A percentile compares a stretch with the other conserved stretches of the same genome.
Evolutionary conservation across 2,113 vertebrate species (phyloP).

Genomic region (Platysternon megacephalum): DNA sequence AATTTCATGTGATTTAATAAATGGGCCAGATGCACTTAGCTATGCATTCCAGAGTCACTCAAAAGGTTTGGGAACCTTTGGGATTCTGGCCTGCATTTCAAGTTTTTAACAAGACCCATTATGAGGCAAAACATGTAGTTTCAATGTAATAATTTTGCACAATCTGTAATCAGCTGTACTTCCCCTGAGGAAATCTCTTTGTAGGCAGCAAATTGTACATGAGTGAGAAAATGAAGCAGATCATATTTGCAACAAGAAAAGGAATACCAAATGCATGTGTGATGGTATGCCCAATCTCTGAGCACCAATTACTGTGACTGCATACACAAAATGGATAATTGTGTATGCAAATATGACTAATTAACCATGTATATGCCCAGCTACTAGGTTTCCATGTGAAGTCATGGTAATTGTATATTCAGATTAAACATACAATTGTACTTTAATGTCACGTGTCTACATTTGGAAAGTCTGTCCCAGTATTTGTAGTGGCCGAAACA

Average conservation of each 20-base stretch:
- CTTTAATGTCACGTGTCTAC: not conserved
- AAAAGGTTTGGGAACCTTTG: rapidly evolving
- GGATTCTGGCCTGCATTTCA: not conserved
- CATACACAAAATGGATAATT: not conserved
- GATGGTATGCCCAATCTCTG: rapidly evolving
- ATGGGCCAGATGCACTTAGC: not conserved
- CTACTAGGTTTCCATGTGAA: rapidly evolving
- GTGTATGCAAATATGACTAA: not conserved
- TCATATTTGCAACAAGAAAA: not conserved
- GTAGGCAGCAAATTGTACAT: not conserved
- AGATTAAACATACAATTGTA: not conserved
- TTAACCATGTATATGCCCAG: not conserved
- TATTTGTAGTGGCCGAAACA: not conserved
- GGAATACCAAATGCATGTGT: not conserved
- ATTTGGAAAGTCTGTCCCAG: not conserved
- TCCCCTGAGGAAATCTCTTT: not conserved
- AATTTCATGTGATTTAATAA: not conserved
- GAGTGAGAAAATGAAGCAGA: not conserved
- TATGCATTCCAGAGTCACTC: not conserved
- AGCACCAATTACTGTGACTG: rapidly evolving
- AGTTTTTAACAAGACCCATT: not conserved
- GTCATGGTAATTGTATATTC: not conserved
- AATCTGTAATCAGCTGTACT: not conserved
- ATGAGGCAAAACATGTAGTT: not conserved
- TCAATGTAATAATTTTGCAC: not conserved